Conservation (phyloP, 2,113 vertebrate genomes). For the Argyrosomus japonicus region DNA sequence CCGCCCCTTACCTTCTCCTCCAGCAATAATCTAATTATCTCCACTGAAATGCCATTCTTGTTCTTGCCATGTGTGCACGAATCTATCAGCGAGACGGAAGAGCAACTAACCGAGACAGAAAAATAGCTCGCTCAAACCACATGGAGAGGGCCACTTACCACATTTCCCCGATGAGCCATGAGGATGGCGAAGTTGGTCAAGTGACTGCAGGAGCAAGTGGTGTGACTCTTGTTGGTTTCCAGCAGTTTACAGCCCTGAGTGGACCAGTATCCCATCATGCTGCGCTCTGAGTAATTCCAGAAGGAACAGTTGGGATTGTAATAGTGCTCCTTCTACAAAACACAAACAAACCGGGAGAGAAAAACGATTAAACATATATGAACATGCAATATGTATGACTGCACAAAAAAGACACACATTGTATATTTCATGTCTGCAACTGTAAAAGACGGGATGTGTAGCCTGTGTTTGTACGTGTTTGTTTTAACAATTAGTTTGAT, state of each 20-base stretch:
- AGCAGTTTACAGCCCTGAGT: conserved; percentile 98
- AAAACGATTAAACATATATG: conserved; percentile 50
- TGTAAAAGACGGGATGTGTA: not conserved
- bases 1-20: conserved; percentile 48
- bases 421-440: conserved; percentile 27
- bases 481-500: conserved; percentile 11
- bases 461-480: not conserved
- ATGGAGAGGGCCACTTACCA: conserved; percentile 86
- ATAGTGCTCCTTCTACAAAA: conserved; percentile 95
- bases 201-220: conserved; percentile 97
- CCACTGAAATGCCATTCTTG: conserved; percentile 65
- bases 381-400: conserved; percentile 49
- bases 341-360: conserved; percentile 37
- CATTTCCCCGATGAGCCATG: conserved; percentile 95
- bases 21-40: conserved; percentile 74
- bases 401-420: conserved; percentile 31
- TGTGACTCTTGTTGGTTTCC: conserved; percentile 96
- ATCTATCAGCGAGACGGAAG: conserved; percentile 55
- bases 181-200: conserved; percentile 99
- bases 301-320: conserved; percentile 99
- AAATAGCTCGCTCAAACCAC: conserved; percentile 30
- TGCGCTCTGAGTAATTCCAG: conserved; percentile 99
- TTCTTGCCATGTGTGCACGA: conserved; percentile 47
- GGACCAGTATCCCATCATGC: conserved; percentile 99
- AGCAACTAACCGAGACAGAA: conserved; percentile 51